Conservation (phyloP, 2,888 invertebrate species). For the Epiblema foenella region DNA sequence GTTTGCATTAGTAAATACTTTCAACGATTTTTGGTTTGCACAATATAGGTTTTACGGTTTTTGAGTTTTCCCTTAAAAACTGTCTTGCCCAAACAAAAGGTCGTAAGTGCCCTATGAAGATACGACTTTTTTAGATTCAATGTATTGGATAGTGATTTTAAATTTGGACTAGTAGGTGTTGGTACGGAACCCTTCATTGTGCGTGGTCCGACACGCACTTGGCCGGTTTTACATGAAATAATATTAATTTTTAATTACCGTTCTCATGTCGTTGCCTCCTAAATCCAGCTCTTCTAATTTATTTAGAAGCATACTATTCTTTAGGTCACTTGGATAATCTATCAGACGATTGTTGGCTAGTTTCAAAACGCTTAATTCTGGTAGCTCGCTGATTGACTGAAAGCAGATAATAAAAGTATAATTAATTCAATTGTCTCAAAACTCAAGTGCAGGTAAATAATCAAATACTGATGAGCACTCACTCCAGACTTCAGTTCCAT, state of each 20-base stretch:
- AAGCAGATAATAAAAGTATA: constrained; percentile 51
- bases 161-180: too few relatives aligned
- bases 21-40: too few relatives aligned
- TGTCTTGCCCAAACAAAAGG: too few relatives aligned
- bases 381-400: constrained; percentile 77
- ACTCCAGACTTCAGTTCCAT: constrained; percentile 71
- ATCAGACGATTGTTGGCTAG: constrained; percentile 75
- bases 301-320: constrained; percentile 68
- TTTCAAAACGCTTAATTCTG: constrained; percentile 65
- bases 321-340: constrained; percentile 75
- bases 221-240: too few relatives aligned
- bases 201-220: too few relatives aligned
- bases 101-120: too few relatives aligned
- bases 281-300: constrained; percentile 76
- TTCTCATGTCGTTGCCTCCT: constrained; percentile 78
- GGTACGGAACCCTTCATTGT: too few relatives aligned
- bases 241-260: constrained; percentile 58
- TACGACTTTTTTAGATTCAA: too few relatives aligned
- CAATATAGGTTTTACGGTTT: too few relatives aligned
- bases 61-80: too few relatives aligned
- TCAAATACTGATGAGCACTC: constrained; percentile 51
- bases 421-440: constrained; percentile 1
- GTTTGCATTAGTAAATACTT: too few relatives aligned
- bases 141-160: too few relatives aligned
- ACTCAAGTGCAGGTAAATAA: not conserved